phyloP scores from a whole-genome alignment of 2,113 vertebrate species.

The Prionailurus bengalensis region DNA sequence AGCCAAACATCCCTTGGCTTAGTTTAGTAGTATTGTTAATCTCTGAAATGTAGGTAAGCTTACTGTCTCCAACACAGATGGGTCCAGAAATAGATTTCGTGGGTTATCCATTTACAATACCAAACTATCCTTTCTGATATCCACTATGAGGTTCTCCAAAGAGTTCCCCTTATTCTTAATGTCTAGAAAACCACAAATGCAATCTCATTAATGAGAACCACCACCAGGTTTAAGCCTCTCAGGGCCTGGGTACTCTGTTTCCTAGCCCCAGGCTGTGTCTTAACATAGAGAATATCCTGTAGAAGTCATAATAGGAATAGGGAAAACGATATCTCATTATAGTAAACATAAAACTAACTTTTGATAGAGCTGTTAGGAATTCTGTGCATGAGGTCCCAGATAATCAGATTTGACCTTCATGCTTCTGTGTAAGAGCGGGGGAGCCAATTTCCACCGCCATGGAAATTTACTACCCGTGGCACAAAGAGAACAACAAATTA shows the following conservation, averaged over 20 bases:
- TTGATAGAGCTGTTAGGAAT: conserved; percentile 12
- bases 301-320: background rate
- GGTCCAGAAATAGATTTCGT: conserved; percentile 79
- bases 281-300: background rate
- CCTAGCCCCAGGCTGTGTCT: background rate
- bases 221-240: background rate
- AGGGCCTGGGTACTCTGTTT: background rate
- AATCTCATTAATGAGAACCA: conserved; percentile 83
- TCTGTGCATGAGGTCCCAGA: background rate
- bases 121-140: conserved; percentile 90
- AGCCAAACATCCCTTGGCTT: background rate
- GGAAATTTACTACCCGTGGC: background rate
- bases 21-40: background rate
- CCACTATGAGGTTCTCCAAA: conserved; percentile 93
- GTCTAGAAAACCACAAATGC: conserved; percentile 94
- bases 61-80: background rate
- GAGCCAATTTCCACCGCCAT: background rate
- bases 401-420: conserved; percentile 15
- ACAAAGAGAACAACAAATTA: conserved; percentile 57
- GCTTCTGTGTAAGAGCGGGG: background rate
- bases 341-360: conserved; percentile 30
- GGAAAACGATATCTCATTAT: background rate
- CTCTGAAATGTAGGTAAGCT: conserved; percentile 22
- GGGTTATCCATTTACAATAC: conserved; percentile 95
- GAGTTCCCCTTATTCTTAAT: conserved; percentile 93